A percentile compares a stretch with the other conserved stretches of the same genome.
phyloP scores from a whole-genome alignment of 2,797 vertebrate genomes.

The Lepilemur septentrionalis region DNA sequence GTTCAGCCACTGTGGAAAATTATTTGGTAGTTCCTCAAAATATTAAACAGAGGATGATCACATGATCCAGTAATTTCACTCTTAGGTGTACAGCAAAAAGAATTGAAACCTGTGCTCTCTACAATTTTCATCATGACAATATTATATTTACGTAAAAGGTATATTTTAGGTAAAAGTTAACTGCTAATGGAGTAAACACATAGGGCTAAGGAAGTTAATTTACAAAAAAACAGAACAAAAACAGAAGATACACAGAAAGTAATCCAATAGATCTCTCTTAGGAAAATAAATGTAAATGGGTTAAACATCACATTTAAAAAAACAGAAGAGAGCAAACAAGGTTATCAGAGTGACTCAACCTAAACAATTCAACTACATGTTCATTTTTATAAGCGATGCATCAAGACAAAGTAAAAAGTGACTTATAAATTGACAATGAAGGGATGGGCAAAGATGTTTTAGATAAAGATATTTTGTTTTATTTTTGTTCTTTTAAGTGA shows the following conservation, averaged over 20 bases:
- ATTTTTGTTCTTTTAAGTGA: not conserved
- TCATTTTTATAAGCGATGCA: not conserved
- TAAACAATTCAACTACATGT: not conserved
- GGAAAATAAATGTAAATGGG: not conserved
- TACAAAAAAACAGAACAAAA: not conserved
- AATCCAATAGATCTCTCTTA: not conserved
- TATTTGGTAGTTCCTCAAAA: not conserved
- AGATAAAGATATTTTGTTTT: not conserved
- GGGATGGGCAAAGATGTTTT: not conserved
- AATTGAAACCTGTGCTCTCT: not conserved
- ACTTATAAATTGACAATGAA: not conserved
- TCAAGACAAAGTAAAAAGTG: not conserved
- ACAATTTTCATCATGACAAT: not conserved
- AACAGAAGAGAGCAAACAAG: not conserved
- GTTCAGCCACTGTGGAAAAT: not conserved
- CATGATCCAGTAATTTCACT: not conserved
- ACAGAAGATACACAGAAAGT: not conserved
- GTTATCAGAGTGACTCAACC: not conserved
- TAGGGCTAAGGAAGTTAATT: not conserved
- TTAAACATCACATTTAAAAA: not conserved
- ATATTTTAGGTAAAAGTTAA: not conserved
- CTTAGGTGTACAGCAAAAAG: not conserved
- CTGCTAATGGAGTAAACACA: not conserved
- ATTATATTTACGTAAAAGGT: too few relatives aligned
- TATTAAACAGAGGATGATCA: not conserved